These are phyloP conservation scores for Pampus argenteus DNA, from an alignment of 2,797 vertebrate genomes.

Conservation along the genomic window DNA sequence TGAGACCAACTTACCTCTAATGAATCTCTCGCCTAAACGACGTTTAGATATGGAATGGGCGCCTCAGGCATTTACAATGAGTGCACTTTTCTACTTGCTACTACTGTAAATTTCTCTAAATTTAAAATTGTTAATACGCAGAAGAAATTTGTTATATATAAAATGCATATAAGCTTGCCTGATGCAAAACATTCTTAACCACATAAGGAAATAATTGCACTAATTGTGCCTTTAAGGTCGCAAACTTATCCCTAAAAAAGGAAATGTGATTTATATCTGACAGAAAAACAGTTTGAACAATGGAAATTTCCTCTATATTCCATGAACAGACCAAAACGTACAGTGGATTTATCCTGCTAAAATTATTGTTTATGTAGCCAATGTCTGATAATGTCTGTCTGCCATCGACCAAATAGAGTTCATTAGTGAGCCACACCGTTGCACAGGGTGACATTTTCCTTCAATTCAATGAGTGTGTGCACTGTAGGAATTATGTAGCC, in stretches of 20 bases:
- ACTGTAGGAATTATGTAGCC: background rate
- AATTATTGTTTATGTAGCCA: background rate
- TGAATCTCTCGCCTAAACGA: background rate
- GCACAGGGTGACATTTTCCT: no score
- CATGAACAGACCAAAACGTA: background rate
- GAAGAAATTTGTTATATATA: background rate
- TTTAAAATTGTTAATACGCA: background rate
- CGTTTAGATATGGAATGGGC: background rate
- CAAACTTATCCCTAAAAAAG: slow-evolving; percentile 17
- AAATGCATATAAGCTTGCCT: background rate
- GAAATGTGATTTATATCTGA: slow-evolving; percentile 15
- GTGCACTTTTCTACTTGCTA: background rate
- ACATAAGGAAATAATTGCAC: background rate
- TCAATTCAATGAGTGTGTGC: no score
- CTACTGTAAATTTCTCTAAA: background rate
- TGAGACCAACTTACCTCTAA: slow-evolving; percentile 23
- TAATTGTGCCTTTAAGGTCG: slow-evolving; percentile 1
- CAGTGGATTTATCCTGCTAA: background rate
- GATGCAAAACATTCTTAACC: slow-evolving; percentile 2
- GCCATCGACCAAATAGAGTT: no score
- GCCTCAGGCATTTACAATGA: background rate
- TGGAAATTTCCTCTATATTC: background rate
- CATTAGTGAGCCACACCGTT: no score
- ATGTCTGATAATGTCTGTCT: background rate
- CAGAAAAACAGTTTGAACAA: background rate